Evolutionary conservation across 30 jellyfish, hydroid and myxozoan species (phyloP), one percentile per base, ranked within the genome.

Genomic region (Aurelia aurita): DNA sequence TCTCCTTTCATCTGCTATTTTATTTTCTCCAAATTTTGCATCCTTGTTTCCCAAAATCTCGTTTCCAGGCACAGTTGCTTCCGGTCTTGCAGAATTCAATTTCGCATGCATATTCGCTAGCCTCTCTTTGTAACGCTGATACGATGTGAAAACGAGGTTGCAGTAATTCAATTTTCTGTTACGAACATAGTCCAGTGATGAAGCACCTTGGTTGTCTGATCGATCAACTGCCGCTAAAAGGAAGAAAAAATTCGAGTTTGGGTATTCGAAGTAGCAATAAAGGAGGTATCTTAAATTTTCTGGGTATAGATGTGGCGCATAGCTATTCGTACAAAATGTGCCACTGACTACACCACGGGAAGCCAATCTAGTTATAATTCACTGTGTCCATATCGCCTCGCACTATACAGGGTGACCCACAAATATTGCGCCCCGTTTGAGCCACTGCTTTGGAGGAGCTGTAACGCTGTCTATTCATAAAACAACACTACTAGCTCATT

Each of bases 111-210:
- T 27, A 29, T 39, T 68, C 61, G 72, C 76, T 10, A 81, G 73
- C 78, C 83, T 74, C 46, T 80, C 86, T n/a, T 88, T 64, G 79
- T 85, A 91, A 44, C 82, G 87, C 44, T 85, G 96, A 80, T 91
- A 92, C 55, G 95, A 91, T 28, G 68, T 81, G 44, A 91, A 66
- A 55, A 91, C 96, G 77, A 91, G 84, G 28, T 39, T 55, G 79
- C 98, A 91, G 79, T 85, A 91, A 71, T 91, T 80, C 49, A 91
- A 79, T 29, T 91, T 85, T 43, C 92, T 76, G 22, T 59, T 49
- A 21, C 72, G 73, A 10, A 86, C 91, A 55, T 84, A 81, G 53
- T 91, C 95, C 45, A 85, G 15, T 11, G 98, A 93, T 5, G 87
- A 76, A 32, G 69, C 87, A 21, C 98, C 98, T 51, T 85, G 88